phyloP scores from a whole-genome alignment of 2,797 vertebrate species.

The Microctenopoma steveboyesi region DNA sequence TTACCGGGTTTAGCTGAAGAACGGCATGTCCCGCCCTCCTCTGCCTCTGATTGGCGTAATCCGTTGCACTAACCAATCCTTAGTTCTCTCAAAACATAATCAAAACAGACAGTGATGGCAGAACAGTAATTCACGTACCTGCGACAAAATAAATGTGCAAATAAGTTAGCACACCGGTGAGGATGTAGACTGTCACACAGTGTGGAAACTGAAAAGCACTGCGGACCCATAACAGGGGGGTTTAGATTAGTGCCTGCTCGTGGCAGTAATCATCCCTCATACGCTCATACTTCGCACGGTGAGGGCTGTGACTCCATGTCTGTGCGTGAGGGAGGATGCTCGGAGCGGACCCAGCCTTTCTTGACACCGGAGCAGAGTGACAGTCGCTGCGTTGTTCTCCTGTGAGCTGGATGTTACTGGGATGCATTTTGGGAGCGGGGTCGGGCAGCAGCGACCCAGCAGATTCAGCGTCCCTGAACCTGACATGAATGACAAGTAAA shows the following conservation, averaged over 20 bases:
- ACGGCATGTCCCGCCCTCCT: too few relatives aligned
- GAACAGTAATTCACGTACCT: too few relatives aligned
- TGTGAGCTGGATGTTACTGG: constrained; percentile 51
- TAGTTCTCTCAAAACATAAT: too few relatives aligned
- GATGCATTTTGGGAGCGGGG: constrained; percentile 59
- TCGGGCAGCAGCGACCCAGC: constrained; percentile 59
- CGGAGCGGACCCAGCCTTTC: constrained; percentile 53
- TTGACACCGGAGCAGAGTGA: constrained; percentile 48
- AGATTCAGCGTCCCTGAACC: constrained; percentile 59
- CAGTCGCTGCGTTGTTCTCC: constrained; percentile 60
- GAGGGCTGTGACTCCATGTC: constrained; percentile 69
- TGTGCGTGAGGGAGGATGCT: constrained; percentile 74
- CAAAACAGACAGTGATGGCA: too few relatives aligned
- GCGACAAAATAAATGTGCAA: too few relatives aligned
- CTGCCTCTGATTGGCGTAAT: too few relatives aligned
- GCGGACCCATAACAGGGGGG: too few relatives aligned
- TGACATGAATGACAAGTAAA: constrained; percentile 76
- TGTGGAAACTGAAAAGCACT: too few relatives aligned
- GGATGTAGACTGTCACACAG: too few relatives aligned
- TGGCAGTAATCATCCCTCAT: constrained; percentile 63
- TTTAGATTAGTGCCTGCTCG: neutral
- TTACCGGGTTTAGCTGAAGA: too few relatives aligned
- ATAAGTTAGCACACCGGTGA: too few relatives aligned
- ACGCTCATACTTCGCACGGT: constrained; percentile 23
- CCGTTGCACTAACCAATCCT: too few relatives aligned